Evolutionary conservation across 2,888 invertebrate species (phyloP).

Genomic region (Aporophyla nigra): DNA sequence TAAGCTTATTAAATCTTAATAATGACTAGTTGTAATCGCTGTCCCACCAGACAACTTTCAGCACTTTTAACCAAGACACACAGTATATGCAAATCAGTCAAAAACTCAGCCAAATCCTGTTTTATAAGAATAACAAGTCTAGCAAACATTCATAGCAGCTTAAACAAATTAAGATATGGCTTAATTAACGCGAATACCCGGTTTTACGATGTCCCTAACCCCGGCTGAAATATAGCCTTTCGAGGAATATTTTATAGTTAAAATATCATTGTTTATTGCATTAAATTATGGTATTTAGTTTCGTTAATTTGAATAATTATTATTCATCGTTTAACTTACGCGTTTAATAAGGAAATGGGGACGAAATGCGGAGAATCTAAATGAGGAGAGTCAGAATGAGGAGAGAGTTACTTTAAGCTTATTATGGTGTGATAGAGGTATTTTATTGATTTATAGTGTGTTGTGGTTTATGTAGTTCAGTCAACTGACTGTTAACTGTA

Average conservation of each 20-base stretch:
- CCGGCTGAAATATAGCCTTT: constrained; percentile 54
- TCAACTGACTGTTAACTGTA: background rate
- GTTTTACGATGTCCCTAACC: constrained; percentile 49
- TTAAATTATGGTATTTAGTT: constrained; percentile 56
- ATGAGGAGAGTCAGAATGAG: constrained; percentile 27
- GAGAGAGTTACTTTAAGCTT: constrained; percentile 22
- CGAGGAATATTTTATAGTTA: constrained; percentile 66
- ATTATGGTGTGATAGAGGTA: background rate
- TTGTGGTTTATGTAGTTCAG: no score
- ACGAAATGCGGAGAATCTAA: constrained; percentile 39
- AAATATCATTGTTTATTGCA: constrained; percentile 65
- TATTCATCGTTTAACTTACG: constrained; percentile 63
- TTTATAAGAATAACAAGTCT: constrained; percentile 36
- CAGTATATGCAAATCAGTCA: constrained; percentile 2
- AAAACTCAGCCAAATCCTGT: constrained; percentile 9
- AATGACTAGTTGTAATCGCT: background rate
- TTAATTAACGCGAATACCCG: constrained; percentile 60
- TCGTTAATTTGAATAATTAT: constrained; percentile 64
- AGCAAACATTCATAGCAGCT: constrained; percentile 50
- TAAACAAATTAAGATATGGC: constrained; percentile 62
- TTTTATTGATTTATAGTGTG: background rate
- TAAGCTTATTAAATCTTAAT: background rate
- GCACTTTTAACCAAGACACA: background rate
- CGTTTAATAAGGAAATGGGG: constrained; percentile 54
- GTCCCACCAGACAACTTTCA: background rate